Percentiles rank a stretch among this genome's conserved stretches.
phyloP scores from a whole-genome alignment of 2,797 vertebrate species.

The Darevskia mixta region DNA sequence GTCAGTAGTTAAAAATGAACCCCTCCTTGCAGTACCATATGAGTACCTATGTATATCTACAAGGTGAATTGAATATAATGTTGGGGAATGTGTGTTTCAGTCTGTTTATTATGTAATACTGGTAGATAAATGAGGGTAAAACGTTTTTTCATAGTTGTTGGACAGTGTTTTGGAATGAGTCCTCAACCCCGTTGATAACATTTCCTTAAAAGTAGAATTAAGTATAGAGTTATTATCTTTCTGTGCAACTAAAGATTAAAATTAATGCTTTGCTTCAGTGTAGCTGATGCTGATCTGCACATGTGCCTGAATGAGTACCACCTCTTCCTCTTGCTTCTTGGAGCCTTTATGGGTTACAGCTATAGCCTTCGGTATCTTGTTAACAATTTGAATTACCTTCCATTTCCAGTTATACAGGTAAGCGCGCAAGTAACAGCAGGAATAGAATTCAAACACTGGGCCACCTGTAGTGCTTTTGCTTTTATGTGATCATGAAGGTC shows the following conservation, averaged over 20 bases:
- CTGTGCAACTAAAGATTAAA: not conserved
- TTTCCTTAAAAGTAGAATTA: not conserved
- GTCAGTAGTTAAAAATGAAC: not conserved
- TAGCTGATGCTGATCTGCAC: constrained; percentile 45
- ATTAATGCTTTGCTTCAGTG: constrained; percentile 51
- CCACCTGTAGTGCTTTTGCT: not conserved
- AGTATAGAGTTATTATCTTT: not conserved
- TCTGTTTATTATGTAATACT: too few relatives aligned
- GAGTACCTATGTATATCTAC: not conserved
- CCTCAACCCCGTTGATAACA: not conserved
- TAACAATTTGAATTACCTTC: constrained; percentile 93
- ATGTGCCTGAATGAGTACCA: constrained; percentile 92
- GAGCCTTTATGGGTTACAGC: constrained; percentile 92
- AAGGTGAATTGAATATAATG: not conserved
- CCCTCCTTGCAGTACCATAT: too few relatives aligned
- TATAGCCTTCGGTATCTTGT: constrained; percentile 92
- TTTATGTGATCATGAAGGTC: not conserved
- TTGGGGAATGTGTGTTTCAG: not conserved
- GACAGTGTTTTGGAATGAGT: not conserved
- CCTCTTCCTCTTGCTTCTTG: constrained; percentile 89
- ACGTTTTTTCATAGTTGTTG: not conserved
- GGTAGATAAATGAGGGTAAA: too few relatives aligned
- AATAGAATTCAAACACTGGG: not conserved
- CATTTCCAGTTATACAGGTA: constrained; percentile 94
- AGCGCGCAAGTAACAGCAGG: constrained; percentile 25